phyloP scores from a whole-genome alignment of 2,888 invertebrate species.

The Calliopum simillimum region DNA sequence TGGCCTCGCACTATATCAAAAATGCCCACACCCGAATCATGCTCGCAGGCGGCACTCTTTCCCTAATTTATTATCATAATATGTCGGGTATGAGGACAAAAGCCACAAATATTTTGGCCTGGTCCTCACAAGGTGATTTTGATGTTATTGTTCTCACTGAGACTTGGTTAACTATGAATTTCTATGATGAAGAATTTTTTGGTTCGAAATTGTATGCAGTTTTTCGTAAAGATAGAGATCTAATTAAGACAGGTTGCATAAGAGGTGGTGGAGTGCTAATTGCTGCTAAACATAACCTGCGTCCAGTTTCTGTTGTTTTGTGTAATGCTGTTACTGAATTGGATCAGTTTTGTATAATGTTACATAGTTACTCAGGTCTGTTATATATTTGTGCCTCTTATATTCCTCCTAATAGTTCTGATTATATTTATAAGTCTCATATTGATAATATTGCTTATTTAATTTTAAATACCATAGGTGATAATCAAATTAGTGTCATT shows the following conservation, averaged over 20 bases:
- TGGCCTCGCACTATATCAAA: no score
- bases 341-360: neutral
- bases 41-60: no score
- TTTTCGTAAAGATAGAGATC: neutral
- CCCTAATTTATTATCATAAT: neutral
- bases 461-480: no score
- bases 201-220: neutral
- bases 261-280: slow-evolving; percentile 1
- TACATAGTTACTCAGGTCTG: neutral
- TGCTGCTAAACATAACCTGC: neutral
- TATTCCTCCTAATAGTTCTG: no score
- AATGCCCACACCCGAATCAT: no score
- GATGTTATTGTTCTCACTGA: neutral
- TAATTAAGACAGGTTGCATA: neutral
- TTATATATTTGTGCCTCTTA: no score
- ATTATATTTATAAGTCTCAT: no score
- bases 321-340: neutral
- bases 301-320: neutral
- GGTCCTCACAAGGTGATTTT: neutral
- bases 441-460: no score
- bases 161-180: neutral
- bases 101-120: neutral
- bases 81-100: neutral
- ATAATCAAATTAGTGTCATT: no score
- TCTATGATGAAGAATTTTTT: neutral